phyloP scores from a whole-genome alignment of 2,797 vertebrate genomes.

The Champsocephalus esox region DNA sequence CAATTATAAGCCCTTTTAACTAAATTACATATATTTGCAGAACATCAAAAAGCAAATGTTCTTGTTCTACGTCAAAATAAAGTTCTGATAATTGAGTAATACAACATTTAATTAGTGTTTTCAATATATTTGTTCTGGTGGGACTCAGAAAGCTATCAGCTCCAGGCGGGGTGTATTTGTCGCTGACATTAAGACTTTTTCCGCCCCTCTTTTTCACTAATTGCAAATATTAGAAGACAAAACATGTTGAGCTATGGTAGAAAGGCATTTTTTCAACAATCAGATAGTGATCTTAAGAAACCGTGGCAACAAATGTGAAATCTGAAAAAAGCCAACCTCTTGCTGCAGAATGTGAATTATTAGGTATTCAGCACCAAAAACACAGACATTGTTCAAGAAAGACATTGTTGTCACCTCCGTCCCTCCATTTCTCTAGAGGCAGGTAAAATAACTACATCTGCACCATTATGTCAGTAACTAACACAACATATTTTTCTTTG shows the following conservation, averaged over 20 bases:
- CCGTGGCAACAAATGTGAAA: no score
- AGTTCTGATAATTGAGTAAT: constrained; percentile 46
- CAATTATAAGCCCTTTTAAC: constrained; percentile 45
- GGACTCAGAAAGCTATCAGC: constrained; percentile 13
- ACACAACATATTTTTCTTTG: no score
- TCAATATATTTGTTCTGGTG: not conserved
- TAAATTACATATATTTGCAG: constrained; percentile 41
- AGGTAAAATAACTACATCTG: no score
- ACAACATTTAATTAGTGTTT: not conserved
- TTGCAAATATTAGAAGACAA: constrained; percentile 27
- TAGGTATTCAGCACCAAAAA: no score
- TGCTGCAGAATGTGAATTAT: no score
- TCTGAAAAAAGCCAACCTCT: no score
- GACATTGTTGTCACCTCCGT: no score
- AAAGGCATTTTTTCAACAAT: constrained; percentile 6
- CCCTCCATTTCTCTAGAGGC: no score
- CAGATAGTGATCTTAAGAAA: not conserved
- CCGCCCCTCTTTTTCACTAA: constrained; percentile 22
- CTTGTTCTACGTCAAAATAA: constrained; percentile 41
- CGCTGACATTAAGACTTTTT: constrained; percentile 44
- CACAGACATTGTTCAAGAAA: no score
- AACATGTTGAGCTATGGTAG: not conserved
- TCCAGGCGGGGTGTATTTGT: constrained; percentile 12
- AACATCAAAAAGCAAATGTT: constrained; percentile 27
- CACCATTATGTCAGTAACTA: no score